These are phyloP conservation scores for Oceanodroma leucorhoa DNA, from an alignment of 2,797 vertebrate species.

Conservation along the genomic window DNA sequence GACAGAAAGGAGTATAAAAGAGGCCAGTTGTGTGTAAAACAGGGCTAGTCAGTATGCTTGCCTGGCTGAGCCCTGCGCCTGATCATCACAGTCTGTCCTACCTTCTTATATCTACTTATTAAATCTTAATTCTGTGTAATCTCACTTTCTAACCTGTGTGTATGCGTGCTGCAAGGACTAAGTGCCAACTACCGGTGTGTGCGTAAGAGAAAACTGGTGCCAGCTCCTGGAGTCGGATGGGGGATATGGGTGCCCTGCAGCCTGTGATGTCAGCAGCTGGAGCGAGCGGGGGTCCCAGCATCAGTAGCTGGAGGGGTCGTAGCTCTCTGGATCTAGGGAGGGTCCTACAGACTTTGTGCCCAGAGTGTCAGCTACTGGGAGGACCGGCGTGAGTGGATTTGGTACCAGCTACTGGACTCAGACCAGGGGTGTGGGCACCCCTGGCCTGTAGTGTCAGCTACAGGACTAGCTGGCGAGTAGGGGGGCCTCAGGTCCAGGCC, in stretches of 20 bases:
- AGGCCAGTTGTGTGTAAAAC: rapidly evolving
- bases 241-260: background rate
- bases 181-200: background rate
- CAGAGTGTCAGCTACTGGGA: background rate
- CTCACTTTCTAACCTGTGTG: background rate
- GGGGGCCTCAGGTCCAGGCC: background rate
- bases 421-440: background rate
- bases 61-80: background rate
- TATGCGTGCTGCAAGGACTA: background rate
- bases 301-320: background rate
- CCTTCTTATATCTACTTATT: background rate
- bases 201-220: background rate
- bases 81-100: background rate
- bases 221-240: background rate
- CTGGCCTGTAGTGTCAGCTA: background rate
- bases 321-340: background rate
- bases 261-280: background rate
- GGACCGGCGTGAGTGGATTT: background rate
- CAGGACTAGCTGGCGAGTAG: background rate
- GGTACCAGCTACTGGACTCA: background rate
- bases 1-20: background rate
- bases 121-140: background rate
- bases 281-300: rapidly evolving
- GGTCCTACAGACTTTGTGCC: background rate
- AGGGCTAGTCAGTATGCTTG: background rate